A percentile compares a stretch with the other conserved stretches of the same genome.
Conservation (phyloP, 2,113 vertebrate species). For the Oryzias celebensis region DNA sequence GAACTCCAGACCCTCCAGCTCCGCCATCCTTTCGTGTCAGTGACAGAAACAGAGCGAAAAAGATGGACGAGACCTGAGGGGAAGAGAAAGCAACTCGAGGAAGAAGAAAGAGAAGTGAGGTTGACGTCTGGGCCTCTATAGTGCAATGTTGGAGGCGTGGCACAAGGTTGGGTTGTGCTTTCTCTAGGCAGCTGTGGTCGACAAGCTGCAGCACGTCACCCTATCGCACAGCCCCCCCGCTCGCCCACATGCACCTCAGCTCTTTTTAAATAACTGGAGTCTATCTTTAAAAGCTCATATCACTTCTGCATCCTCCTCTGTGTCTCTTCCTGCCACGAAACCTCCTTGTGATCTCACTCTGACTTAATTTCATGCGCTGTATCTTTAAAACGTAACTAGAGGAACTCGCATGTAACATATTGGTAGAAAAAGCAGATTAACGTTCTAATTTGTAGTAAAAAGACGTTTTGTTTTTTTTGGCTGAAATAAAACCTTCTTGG, state of each 20-base stretch:
- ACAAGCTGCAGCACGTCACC: slow-evolving; percentile 69
- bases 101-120: slow-evolving; percentile 59
- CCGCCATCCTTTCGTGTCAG: slow-evolving; percentile 79
- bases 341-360: neutral
- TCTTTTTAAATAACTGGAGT: slow-evolving; percentile 29
- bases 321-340: slow-evolving; percentile 54
- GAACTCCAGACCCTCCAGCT: slow-evolving; percentile 85
- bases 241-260: slow-evolving; percentile 1
- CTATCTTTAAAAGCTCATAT: slow-evolving; percentile 51
- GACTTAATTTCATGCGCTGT: no score
- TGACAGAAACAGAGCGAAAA: slow-evolving; percentile 1
- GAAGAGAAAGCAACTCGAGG: slow-evolving; percentile 38
- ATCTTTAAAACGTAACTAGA: no score
- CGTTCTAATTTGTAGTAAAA: no score
- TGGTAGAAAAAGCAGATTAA: no score
- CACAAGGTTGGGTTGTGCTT: slow-evolving; percentile 34
- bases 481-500: no score
- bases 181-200: slow-evolving; percentile 57
- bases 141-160: slow-evolving; percentile 65
- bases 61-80: slow-evolving; percentile 4
- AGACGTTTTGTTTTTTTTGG: no score
- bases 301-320: slow-evolving; percentile 54
- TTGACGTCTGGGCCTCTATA: slow-evolving; percentile 40
- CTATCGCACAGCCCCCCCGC: slow-evolving; percentile 46
- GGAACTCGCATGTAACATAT: no score